Evolutionary conservation across 2,797 vertebrate genomes (phyloP).

Genomic region (Eulemur rubriventer): DNA sequence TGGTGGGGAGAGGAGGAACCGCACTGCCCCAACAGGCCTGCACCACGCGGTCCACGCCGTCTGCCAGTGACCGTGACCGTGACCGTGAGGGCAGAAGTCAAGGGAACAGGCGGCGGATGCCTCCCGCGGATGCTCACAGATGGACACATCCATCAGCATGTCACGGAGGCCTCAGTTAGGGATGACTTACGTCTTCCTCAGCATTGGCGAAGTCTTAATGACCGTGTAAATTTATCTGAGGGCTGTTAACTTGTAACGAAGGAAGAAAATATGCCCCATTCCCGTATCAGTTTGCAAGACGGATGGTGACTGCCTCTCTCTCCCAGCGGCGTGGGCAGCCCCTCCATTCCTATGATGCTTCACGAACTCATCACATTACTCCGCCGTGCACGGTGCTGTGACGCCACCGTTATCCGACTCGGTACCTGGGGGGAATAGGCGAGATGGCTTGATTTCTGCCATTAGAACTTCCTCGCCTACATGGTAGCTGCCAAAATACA

Average conservation of each 20-base stretch:
- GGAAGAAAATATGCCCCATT: constrained; percentile 56
- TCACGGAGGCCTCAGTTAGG: constrained; percentile 39
- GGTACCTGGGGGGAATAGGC: constrained; percentile 94
- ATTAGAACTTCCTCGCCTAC: background rate
- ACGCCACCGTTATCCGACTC: constrained; percentile 89
- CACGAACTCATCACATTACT: constrained; percentile 95
- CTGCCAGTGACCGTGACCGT: background rate
- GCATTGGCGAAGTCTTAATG: constrained; percentile 55
- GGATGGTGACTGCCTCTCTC: constrained; percentile 45
- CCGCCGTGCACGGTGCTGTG: constrained; percentile 89
- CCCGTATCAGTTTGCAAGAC: constrained; percentile 3
- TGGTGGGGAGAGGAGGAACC: background rate
- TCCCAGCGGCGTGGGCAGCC: constrained; percentile 90
- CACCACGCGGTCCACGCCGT: background rate
- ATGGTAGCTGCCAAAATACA: background rate
- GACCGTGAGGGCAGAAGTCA: background rate
- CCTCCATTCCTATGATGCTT: constrained; percentile 95
- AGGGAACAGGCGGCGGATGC: background rate
- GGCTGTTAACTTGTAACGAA: constrained; percentile 67
- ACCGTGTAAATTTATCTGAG: constrained; percentile 68
- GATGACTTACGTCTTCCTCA: constrained; percentile 45
- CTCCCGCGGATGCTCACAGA: constrained; percentile 57
- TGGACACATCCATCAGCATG: constrained; percentile 61
- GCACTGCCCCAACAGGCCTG: background rate
- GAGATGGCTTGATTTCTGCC: constrained; percentile 13